Percentiles rank a stretch among this genome's conserved stretches.
phyloP scores from a whole-genome alignment of 2,113 vertebrate genomes.

The Stegastes partitus region DNA sequence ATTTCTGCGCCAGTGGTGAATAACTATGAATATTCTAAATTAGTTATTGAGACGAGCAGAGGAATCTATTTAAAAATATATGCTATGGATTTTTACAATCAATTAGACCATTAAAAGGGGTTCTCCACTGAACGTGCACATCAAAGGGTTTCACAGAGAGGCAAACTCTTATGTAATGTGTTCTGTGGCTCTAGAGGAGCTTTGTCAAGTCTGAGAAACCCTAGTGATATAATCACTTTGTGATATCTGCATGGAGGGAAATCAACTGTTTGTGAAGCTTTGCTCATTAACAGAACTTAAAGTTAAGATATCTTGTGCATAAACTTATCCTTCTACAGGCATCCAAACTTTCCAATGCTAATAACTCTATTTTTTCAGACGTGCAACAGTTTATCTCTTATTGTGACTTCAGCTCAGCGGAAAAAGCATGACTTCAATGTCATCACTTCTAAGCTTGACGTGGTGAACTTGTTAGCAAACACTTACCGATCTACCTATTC shows the following conservation, averaged over 20 bases:
- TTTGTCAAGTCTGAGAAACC: constrained; percentile 7
- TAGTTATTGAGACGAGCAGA: constrained; percentile 2
- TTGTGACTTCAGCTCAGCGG: too few species aligned
- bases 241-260: background rate
- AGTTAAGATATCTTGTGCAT: background rate
- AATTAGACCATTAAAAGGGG: constrained; percentile 11
- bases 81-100: background rate
- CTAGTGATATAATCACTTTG: background rate
- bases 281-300: background rate
- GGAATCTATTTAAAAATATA: background rate
- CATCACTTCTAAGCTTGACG: too few species aligned
- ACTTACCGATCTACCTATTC: too few species aligned
- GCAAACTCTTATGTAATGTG: constrained; percentile 12
- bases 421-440: too few species aligned
- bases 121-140: constrained; percentile 3
- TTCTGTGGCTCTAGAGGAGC: constrained; percentile 9
- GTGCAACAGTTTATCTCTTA: too few species aligned
- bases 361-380: background rate
- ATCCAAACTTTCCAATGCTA: background rate
- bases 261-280: background rate
- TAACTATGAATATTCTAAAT: constrained; percentile 13
- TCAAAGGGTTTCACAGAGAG: constrained; percentile 16
- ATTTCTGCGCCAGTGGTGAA: constrained; percentile 25
- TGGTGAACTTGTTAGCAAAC: too few species aligned
- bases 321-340: background rate